Evolutionary conservation across 1,140 invertebrate genomes (phyloP).

Genomic region (Scylla paramamosain): DNA sequence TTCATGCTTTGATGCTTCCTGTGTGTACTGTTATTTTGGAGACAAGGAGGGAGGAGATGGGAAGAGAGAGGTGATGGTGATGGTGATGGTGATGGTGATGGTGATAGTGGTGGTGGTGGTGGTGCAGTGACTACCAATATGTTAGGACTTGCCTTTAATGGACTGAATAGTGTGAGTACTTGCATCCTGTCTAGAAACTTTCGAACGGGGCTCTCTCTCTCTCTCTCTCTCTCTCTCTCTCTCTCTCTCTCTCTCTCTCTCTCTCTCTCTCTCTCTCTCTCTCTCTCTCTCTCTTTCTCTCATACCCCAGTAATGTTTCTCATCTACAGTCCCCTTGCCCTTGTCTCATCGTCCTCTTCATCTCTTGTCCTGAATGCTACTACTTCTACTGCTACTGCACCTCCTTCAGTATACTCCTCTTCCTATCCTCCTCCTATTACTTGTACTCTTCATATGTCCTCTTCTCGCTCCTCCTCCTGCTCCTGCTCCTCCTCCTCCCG

Average conservation of each 20-base stretch:
- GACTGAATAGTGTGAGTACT: not conserved
- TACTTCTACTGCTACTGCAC: no score
- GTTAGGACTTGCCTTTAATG: not conserved
- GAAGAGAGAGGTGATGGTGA: no score
- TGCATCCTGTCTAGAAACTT: not conserved
- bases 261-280: not conserved
- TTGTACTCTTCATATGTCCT: no score
- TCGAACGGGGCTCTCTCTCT: not conserved
- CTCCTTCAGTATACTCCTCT: not conserved
- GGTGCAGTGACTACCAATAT: not conserved
- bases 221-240: conserved; percentile 20
- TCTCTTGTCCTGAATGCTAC: no score
- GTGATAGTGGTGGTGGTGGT: not conserved
- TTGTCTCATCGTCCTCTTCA: no score
- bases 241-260: conserved; percentile 1
- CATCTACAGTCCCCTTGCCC: no score
- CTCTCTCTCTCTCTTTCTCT: no score
- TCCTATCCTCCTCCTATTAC: not conserved
- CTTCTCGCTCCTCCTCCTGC: no score
- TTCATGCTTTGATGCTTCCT: no score
- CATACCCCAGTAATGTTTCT: no score
- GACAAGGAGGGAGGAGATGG: no score
- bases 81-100: not conserved
- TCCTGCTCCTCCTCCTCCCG: not conserved
- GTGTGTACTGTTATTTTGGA: no score